phyloP scores from a whole-genome alignment of 2,797 vertebrate species.

The Neoniphon sammara region DNA sequence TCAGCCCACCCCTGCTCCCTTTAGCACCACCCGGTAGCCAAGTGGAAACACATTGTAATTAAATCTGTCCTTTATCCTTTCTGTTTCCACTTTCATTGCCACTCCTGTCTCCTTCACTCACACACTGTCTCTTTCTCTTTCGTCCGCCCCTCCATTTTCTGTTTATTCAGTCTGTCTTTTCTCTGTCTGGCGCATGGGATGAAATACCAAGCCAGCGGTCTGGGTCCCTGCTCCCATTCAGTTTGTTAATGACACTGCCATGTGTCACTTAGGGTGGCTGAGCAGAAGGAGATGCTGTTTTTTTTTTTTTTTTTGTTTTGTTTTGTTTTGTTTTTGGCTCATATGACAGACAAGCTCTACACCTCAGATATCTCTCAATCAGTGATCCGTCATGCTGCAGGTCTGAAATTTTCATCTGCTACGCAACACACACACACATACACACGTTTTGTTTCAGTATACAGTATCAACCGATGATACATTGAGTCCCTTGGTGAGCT shows the following conservation, averaged over 20 bases:
- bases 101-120: slow-evolving; percentile 28
- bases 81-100: slow-evolving; percentile 50
- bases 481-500: slow-evolving; percentile 31
- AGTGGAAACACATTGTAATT: slow-evolving; percentile 69
- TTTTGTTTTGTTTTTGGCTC: not conserved
- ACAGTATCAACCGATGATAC: not conserved
- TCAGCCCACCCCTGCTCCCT: slow-evolving; percentile 35
- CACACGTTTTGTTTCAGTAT: not conserved
- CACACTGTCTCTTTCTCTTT: not conserved
- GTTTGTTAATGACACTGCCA: slow-evolving; percentile 24
- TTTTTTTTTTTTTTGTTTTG: too few species aligned
- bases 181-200: slow-evolving; percentile 33
- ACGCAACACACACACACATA: not conserved
- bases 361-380: not conserved
- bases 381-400: not conserved
- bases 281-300: not conserved
- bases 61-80: slow-evolving; percentile 65
- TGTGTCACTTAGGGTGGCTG: slow-evolving; percentile 33
- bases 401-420: not conserved
- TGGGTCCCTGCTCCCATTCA: slow-evolving; percentile 28
- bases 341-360: not conserved
- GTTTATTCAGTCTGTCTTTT: slow-evolving; percentile 43
- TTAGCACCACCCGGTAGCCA: slow-evolving; percentile 60
- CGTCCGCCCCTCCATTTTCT: slow-evolving; percentile 16
- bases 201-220: slow-evolving; percentile 49